Evolutionary conservation across 2,888 invertebrate genomes (phyloP).

Genomic region (Scrobipalpa atriplicella): DNA sequence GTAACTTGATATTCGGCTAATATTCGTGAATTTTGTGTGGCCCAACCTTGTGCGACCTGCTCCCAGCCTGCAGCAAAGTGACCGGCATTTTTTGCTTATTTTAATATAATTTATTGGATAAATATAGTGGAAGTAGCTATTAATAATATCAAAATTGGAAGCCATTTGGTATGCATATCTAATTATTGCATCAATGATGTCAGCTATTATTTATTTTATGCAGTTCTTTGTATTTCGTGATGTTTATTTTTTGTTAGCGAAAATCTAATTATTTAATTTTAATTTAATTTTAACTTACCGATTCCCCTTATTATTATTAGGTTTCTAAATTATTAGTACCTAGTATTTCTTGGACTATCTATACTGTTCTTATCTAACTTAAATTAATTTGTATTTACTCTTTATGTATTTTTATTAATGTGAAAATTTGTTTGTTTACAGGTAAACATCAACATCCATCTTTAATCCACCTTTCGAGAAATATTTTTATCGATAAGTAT

Average conservation of each 20-base stretch:
- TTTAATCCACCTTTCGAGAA: neutral
- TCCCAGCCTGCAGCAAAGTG: slow-evolving; percentile 5
- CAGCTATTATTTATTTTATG: neutral
- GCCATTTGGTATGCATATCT: slow-evolving; percentile 25
- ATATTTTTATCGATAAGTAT: neutral
- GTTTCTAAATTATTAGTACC: neutral
- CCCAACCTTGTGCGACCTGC: slow-evolving; percentile 47
- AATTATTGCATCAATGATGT: slow-evolving; percentile 25
- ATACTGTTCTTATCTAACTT: no score
- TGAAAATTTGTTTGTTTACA: slow-evolving; percentile 45
- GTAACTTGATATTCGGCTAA: slow-evolving; percentile 39
- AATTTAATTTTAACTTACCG: no score
- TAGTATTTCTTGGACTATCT: no score
- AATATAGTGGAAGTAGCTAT: slow-evolving; percentile 19
- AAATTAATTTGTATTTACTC: no score
- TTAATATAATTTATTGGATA: slow-evolving; percentile 18
- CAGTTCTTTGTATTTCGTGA: neutral
- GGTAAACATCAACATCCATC: slow-evolving; percentile 44
- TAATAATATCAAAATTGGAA: slow-evolving; percentile 28
- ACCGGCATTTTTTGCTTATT: neutral
- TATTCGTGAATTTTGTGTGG: slow-evolving; percentile 23
- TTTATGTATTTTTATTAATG: slow-evolving; percentile 1
- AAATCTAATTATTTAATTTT: no score
- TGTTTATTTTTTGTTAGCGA: neutral
- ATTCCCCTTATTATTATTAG: neutral